Evolutionary conservation across 2,113 vertebrate genomes (phyloP).

Genomic region (Phocoena sinus): DNA sequence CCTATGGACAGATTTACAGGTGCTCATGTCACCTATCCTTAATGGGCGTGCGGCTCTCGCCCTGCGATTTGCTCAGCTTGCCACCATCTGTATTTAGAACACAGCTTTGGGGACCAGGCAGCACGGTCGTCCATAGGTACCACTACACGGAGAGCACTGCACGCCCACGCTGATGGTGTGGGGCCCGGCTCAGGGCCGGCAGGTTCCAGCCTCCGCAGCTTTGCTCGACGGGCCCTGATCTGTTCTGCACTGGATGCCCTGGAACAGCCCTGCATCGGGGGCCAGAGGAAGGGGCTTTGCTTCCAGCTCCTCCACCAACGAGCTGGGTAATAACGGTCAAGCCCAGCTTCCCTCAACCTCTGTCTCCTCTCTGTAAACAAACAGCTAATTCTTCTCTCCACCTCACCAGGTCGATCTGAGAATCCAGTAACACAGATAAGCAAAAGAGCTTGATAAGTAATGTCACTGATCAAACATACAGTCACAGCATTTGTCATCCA

Average conservation of each 20-base stretch:
- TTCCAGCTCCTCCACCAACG: background rate
- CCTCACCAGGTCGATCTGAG: background rate
- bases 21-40: slow-evolving; percentile 4
- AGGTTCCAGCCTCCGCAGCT: background rate
- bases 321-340: background rate
- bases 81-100: slow-evolving; percentile 42
- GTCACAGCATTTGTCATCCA: background rate
- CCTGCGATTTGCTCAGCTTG: slow-evolving; percentile 20
- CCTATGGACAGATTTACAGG: slow-evolving; percentile 29
- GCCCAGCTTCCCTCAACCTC: background rate
- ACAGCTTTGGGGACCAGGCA: background rate
- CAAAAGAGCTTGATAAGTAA: background rate
- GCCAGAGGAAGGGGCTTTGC: background rate
- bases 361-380: background rate
- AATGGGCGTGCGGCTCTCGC: slow-evolving; percentile 38
- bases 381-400: background rate
- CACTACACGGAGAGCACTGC: background rate
- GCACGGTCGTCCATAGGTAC: background rate
- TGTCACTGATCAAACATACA: background rate
- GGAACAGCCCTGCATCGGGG: background rate
- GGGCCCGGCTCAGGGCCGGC: background rate
- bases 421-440: background rate
- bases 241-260: background rate
- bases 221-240: background rate
- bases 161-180: background rate